phyloP scores from a whole-genome alignment of 2,888 invertebrate genomes.

The Rapana venosa region DNA sequence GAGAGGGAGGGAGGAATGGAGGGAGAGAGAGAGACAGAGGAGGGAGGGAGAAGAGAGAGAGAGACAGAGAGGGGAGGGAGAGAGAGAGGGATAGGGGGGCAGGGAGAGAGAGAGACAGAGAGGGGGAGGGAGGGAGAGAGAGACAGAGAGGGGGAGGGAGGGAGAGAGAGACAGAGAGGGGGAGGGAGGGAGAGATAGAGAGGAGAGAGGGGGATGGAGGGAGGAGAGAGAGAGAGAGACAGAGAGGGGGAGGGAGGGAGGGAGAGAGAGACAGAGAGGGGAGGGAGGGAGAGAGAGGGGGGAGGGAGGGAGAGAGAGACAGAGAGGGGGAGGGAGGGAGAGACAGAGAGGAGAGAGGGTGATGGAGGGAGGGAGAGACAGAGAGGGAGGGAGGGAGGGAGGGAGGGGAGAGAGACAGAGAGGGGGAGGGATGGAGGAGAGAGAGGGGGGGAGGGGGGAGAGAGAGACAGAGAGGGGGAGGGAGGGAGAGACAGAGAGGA shows the following conservation, averaged over 20 bases:
- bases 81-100: no score
- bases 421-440: not conserved
- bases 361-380: not conserved
- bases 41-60: not conserved
- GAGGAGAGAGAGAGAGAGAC: no score
- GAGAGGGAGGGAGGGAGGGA: not conserved
- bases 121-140: not conserved
- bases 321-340: not conserved
- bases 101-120: not conserved
- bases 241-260: not conserved
- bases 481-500: not conserved
- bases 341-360: not conserved
- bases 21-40: not conserved
- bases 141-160: no score
- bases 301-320: not conserved
- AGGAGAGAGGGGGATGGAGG: no score
- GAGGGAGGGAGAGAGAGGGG: not conserved
- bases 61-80: not conserved
- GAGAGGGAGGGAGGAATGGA: not conserved
- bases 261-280: not conserved
- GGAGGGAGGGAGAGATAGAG: no score
- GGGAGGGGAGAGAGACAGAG: not conserved
- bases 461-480: not conserved
- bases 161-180: no score
- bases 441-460: no score